Conservation (phyloP, 2,113 vertebrate species). For the Axis porcinus region DNA sequence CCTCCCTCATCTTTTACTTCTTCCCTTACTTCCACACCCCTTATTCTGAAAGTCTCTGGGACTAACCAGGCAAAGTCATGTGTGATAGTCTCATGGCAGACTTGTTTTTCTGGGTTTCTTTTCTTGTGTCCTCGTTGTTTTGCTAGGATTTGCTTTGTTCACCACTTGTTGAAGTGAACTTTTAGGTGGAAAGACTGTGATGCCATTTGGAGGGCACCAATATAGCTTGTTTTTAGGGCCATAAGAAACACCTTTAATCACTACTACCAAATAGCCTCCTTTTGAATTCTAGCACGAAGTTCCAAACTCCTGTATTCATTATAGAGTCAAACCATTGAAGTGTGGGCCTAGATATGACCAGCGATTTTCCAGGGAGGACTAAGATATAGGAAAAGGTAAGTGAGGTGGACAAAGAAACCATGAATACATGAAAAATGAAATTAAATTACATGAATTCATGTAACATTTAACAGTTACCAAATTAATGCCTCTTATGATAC, state of each 20-base stretch:
- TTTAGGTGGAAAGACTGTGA: background rate
- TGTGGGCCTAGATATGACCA: background rate
- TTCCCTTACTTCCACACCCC: background rate
- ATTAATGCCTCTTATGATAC: background rate
- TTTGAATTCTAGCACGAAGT: background rate
- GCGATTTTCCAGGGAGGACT: background rate
- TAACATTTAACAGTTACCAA: background rate
- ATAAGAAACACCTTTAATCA: background rate
- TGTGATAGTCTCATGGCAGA: background rate
- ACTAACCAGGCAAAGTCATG: background rate
- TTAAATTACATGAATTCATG: background rate
- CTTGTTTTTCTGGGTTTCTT: background rate
- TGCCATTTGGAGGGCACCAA: background rate
- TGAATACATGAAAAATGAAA: background rate
- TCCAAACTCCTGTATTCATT: background rate
- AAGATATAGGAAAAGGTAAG: background rate
- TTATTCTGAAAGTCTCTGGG: background rate
- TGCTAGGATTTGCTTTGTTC: background rate
- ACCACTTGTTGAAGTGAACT: background rate
- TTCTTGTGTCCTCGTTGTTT: background rate
- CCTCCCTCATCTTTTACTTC: background rate
- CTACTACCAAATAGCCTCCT: background rate
- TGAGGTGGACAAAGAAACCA: background rate
- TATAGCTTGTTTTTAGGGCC: background rate
- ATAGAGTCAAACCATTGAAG: background rate